Evolutionary conservation across 2,888 invertebrate species (phyloP).

Genomic region (Gymnoscelis rufifasciata): DNA sequence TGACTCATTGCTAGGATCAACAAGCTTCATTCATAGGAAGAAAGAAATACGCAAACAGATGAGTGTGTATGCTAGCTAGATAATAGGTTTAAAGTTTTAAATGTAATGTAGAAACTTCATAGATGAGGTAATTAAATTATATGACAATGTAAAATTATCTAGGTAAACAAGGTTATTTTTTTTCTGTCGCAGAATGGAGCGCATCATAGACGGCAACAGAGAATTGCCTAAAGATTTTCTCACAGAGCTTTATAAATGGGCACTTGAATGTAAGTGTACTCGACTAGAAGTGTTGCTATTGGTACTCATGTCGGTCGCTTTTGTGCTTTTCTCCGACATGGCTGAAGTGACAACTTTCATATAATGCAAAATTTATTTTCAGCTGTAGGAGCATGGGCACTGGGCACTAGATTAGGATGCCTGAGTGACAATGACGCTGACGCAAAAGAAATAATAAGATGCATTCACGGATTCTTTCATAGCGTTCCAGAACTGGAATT

Average conservation of each 20-base stretch:
- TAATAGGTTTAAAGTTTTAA: too few species aligned
- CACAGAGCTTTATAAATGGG: slow-evolving; percentile 88
- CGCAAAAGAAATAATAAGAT: slow-evolving; percentile 86
- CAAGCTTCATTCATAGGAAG: slow-evolving; percentile 59
- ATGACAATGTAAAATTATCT: slow-evolving; percentile 17
- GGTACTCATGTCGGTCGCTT: slow-evolving; percentile 20
- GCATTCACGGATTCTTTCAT: slow-evolving; percentile 87
- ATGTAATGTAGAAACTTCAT: too few species aligned
- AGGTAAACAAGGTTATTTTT: slow-evolving; percentile 25
- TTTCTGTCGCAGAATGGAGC: slow-evolving; percentile 81
- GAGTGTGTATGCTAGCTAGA: too few species aligned
- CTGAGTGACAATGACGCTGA: slow-evolving; percentile 83
- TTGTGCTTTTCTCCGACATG: slow-evolving; percentile 33
- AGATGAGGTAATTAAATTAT: neutral
- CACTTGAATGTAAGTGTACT: slow-evolving; percentile 85
- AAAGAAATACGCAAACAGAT: slow-evolving; percentile 22
- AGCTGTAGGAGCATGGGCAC: slow-evolving; percentile 90
- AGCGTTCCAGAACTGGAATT: slow-evolving; percentile 86
- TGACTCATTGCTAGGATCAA: slow-evolving; percentile 65
- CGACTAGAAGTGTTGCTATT: slow-evolving; percentile 28
- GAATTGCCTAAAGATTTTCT: slow-evolving; percentile 84
- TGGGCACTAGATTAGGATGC: slow-evolving; percentile 89
- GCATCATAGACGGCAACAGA: slow-evolving; percentile 75
- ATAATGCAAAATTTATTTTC: slow-evolving; percentile 32
- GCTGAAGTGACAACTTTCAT: slow-evolving; percentile 9